A percentile compares a stretch with the other conserved stretches of the same genome.
These are phyloP conservation scores for Macrophya alboannulata DNA, from an alignment of 2,888 invertebrate species.

Conservation along the genomic window DNA sequence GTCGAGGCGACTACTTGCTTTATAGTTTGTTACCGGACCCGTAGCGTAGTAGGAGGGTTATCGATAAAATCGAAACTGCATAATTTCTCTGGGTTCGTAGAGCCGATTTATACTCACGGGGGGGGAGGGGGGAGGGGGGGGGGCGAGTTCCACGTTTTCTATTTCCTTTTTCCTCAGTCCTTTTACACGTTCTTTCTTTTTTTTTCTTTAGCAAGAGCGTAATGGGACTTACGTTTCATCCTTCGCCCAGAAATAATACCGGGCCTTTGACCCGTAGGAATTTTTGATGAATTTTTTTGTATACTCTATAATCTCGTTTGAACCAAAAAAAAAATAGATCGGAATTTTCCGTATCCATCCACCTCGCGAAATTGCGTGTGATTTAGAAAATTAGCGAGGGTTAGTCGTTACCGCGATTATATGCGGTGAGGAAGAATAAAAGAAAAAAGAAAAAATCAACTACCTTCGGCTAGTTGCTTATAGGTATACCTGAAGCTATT, in stretches of 20 bases:
- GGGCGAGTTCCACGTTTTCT: slow-evolving; percentile 5
- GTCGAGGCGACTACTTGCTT: neutral
- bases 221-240: slow-evolving; percentile 1
- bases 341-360: neutral
- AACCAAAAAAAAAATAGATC: neutral
- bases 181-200: neutral
- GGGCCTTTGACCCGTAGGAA: neutral
- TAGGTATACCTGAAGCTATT: slow-evolving; percentile 53
- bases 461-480: neutral
- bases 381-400: neutral
- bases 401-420: neutral
- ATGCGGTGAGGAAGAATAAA: neutral
- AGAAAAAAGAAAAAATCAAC: neutral
- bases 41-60: neutral
- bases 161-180: neutral
- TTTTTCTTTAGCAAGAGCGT: neutral
- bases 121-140: too few species aligned
- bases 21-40: neutral
- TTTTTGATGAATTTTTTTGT: neutral
- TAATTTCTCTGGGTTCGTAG: slow-evolving; percentile 22
- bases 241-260: neutral
- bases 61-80: slow-evolving; percentile 53
- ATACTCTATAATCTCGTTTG: neutral
- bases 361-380: neutral
- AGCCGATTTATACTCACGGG: slow-evolving; percentile 20